Evolutionary conservation across 2,113 vertebrate genomes (phyloP), one percentile per base, ranked within the genome.

Genomic region (Hoplias malabaricus): DNA sequence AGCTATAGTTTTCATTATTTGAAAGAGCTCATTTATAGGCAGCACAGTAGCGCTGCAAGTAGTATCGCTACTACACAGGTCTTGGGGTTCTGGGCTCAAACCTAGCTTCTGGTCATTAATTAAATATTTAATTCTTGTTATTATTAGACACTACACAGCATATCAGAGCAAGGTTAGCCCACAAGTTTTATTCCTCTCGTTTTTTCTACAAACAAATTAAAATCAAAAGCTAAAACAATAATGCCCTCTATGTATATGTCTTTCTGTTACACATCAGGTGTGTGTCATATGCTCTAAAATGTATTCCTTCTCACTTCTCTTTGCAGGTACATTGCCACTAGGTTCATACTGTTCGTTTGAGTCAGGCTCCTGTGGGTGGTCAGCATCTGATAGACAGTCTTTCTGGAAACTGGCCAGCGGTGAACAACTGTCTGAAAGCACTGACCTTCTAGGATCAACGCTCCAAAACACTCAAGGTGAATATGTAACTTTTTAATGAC

Each of bases 301-400:
- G 70, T 56, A 11, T 29, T n/a, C 70, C 19, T 82, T 43, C 19
- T 68, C 3, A 16, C 43, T 87, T 34, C 34, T 80, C 23, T 46
- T 23, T 36, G 38, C 86, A 95, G 94, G 88, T 69, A 82, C 63
- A 66, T 88, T 96, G 70, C 94, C 94, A 1, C 77, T 87, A 7
- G 94, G 94, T 5, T 91, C 94, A 19, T 89, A 94, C 6, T 97
- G 95, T 72, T 95, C 94, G 0, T 97, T 97, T 87, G 95, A 96
- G 83, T 78, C 80, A 19, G 93, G 92, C 61, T 69, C 77, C 0
- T 97, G 95, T 78, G 93, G 94, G 34, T 96, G 95, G 95, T 93
- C 88, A 0, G 69, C 89, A 46, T 89, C 92, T 62, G 89, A 76
- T n/a, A 85, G 84, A 69, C 77, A n/a, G 57, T 80, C 73, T 12